These are phyloP conservation scores for Stenodema calcarata DNA, from an alignment of 2,888 invertebrate genomes.

Conservation along the genomic window DNA sequence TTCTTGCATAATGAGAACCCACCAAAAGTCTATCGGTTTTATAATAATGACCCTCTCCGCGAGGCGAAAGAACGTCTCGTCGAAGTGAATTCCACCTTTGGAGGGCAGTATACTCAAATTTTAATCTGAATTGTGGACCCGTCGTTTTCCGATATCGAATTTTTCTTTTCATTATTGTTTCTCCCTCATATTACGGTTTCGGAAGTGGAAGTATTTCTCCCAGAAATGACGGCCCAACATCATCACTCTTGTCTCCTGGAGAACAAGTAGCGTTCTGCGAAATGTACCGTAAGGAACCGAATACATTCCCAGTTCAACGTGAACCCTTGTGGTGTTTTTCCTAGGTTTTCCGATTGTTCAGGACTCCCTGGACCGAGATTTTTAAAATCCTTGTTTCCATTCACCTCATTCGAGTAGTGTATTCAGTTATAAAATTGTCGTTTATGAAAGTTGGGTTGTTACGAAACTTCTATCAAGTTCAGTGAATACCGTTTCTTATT, in stretches of 20 bases:
- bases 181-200: neutral
- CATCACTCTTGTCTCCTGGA: neutral
- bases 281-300: neutral
- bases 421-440: no score
- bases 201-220: neutral
- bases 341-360: no score
- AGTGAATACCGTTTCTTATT: no score
- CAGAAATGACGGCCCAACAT: neutral
- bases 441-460: no score
- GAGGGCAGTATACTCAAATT: neutral
- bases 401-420: no score
- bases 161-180: neutral
- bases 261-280: neutral
- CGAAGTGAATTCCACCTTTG: neutral
- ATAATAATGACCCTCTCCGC: neutral
- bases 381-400: no score
- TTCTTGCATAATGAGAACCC: conserved; percentile 37
- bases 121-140: neutral
- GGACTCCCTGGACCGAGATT: no score
- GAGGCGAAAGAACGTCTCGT: neutral
- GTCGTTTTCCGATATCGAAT: neutral
- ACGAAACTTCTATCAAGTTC: no score
- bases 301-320: no score
- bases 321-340: no score
- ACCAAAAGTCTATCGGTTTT: conserved; percentile 14